phyloP scores from a whole-genome alignment of 64 coral and sea anemone genomes.

The Pocillopora verrucosa region DNA sequence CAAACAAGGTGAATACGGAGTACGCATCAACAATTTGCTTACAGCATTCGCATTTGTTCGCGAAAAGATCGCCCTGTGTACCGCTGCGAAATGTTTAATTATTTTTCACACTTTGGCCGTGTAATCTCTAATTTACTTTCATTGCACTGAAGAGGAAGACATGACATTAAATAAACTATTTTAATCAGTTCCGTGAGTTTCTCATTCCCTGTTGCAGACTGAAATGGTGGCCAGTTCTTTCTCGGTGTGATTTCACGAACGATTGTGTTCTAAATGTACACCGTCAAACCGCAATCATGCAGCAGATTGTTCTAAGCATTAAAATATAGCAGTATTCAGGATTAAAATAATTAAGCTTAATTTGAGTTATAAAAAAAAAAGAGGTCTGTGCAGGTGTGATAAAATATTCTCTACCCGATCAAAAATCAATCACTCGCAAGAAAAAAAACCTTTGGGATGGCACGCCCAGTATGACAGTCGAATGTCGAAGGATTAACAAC shows the following conservation, averaged over 20 bases:
- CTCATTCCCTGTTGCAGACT: neutral
- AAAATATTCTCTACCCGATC: neutral
- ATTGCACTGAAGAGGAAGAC: neutral
- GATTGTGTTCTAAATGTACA: neutral
- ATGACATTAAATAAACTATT: neutral
- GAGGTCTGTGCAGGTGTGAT: neutral
- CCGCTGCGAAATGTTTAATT: neutral
- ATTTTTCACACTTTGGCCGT: neutral
- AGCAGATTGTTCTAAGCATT: neutral
- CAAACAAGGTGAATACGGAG: neutral
- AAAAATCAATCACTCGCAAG: neutral
- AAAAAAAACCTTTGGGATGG: neutral
- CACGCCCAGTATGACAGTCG: neutral
- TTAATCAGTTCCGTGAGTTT: neutral
- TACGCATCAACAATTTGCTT: neutral
- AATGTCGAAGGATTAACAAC: neutral
- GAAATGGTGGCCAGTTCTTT: neutral
- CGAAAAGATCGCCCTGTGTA: neutral
- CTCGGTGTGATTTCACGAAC: neutral
- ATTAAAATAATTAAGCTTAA: conserved; percentile 9
- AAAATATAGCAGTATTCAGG: neutral
- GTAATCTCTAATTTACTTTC: neutral
- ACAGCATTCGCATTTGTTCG: neutral
- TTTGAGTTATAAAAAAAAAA: neutral
- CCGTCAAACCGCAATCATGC: neutral